Evolutionary conservation across 2,113 vertebrate species (phyloP), one percentile per base, ranked within the genome.

Genomic region (Syngnathus scovelli): DNA sequence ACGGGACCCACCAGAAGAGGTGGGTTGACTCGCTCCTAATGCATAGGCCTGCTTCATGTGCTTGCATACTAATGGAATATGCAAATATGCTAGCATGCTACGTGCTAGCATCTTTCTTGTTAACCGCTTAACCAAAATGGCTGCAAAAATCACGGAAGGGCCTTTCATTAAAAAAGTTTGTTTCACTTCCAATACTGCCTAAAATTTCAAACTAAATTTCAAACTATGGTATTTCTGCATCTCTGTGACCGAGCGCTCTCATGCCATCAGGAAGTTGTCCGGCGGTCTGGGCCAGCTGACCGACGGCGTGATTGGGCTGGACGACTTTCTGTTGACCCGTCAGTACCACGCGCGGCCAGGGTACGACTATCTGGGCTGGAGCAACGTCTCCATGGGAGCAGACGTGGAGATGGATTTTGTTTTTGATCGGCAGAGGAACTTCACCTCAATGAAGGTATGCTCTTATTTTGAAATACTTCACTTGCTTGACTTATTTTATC

Each of bases 361-460:
- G 0, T 94, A 93, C 41, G 92, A 94, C 83, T 94, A 94, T 44
- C 83, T 94, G 54, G 93, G 93, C 85, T 94, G 93, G 93, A 92
- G 80, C 81, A 94, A 94, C 21, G 88, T 90, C 75, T 92, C 89
- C 19, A 77, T 89, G 44, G 84, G 79, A 1, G 75, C 78, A 0
- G 78, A 36, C 13, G 89, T 94, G 61, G 92, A 93, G 84, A 88
- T 93, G 89, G 91, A 93, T 82, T 94, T 94, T 46, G 78, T 91
- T 66, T 94, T 94, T 21, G 92, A 94, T 82, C 65, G 76, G 27
- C 89, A 85, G 66, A 84, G 93, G 70, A 94, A 94, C 86, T 93
- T 94, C 80, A 92, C 92, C 36, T 90, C 87, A 46, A 91, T 94
- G 93, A 94, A 94, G 92, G 93, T 93, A 44, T 21, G 58, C 13